phyloP scores from a whole-genome alignment of 2,888 invertebrate genomes.

The Drosophila multiciliata region DNA sequence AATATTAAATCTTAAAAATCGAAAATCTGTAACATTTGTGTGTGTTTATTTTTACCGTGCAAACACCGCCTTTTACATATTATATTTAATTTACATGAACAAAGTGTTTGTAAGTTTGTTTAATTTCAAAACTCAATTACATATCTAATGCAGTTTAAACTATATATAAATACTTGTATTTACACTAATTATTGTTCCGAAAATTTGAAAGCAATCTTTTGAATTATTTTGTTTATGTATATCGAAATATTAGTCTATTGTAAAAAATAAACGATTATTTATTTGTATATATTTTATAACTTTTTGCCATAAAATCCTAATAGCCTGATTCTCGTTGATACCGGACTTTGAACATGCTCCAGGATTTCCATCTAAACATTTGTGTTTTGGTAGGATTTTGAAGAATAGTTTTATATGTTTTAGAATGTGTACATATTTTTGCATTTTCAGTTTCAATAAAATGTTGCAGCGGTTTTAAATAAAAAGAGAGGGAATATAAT shows the following conservation, averaged over 20 bases:
- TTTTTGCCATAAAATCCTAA: slow-evolving; percentile 85
- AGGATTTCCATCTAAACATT: slow-evolving; percentile 84
- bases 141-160: slow-evolving; percentile 41
- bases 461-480: slow-evolving; percentile 53
- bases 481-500: slow-evolving; percentile 63
- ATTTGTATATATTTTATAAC: slow-evolving; percentile 76
- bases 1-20: slow-evolving; percentile 32
- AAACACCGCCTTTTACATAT: slow-evolving; percentile 24
- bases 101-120: slow-evolving; percentile 29
- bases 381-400: slow-evolving; percentile 43
- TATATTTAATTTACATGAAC: slow-evolving; percentile 16
- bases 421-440: slow-evolving; percentile 41
- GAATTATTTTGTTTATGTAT: slow-evolving; percentile 2
- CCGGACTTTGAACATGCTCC: slow-evolving; percentile 85
- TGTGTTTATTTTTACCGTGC: slow-evolving; percentile 33
- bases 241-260: slow-evolving; percentile 19
- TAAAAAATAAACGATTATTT: slow-evolving; percentile 27
- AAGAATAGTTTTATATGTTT: slow-evolving; percentile 36
- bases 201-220: slow-evolving; percentile 46
- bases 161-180: slow-evolving; percentile 47
- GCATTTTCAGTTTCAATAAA: slow-evolving; percentile 36
- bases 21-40: slow-evolving; percentile 31
- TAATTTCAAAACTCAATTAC: slow-evolving; percentile 47
- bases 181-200: slow-evolving; percentile 67
- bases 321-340: slow-evolving; percentile 85